Base-by-base conservation (phyloP, 2,113 vertebrate genomes). In the Colistium nudipinnis region DNA sequence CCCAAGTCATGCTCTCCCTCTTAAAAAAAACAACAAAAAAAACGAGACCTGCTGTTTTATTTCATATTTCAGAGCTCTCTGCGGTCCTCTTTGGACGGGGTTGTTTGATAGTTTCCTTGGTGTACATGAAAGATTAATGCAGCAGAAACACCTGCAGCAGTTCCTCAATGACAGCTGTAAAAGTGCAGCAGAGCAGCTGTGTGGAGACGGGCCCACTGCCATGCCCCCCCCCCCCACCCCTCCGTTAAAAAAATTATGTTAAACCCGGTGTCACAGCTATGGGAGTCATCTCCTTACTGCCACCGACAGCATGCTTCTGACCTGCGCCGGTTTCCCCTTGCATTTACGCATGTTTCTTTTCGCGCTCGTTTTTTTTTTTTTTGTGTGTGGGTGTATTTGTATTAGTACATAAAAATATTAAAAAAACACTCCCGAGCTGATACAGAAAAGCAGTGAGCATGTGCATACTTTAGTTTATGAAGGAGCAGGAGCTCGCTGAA, bases 141-240 rank as follows among this genome's bases (percentile, higher is more conserved):
- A 24, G 74, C 74, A 83, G 83, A 87, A 87, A 82, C 87, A 91
- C 90, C 90, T 91, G 90, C 86, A 90, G 90, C 86, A 77, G 82
- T 90, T 90, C 87, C 84, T 90, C 90, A 90, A 87, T 81, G 90
- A 86, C 88, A 82, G 84, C 82, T 87, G 83, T 84, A 84, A 78
- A 81, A 81, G 81, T 72, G 81, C 73, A 80, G 84, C 16, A 33
- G 65, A 88, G 79, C 84, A 83, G 80, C 84, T 82, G 83, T 41
- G 74, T 81, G 80, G 64, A 87, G 79, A 68, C 76, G 62, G 66
- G 52, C 62, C 2, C 57, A 39, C 76, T 79, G 74, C 61, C 13
- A 4, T 70, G 82, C 66, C 73, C 70, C 54, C 2, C 57, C 35
- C 76, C 77, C 71, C 61, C 13, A 4, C 67, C 80, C 66, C 73